Evolutionary conservation across 2,113 vertebrate species (phyloP).

Genomic region (Panurus biarmicus): DNA sequence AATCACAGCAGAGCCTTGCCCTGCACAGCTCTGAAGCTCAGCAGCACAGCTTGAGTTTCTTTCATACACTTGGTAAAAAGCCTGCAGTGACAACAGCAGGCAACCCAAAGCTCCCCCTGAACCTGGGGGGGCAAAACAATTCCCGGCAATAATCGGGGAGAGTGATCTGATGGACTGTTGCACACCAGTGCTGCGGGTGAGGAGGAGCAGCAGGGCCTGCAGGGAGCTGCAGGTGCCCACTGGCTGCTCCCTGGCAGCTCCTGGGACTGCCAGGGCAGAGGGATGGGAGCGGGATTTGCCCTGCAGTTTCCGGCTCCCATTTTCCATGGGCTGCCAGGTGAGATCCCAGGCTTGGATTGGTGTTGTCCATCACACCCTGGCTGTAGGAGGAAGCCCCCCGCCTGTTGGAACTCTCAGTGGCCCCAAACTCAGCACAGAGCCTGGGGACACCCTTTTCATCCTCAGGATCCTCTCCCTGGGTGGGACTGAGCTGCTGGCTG

Average conservation of each 20-base stretch:
- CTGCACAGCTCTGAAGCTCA: not conserved
- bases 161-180: not conserved
- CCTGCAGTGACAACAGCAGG: not conserved
- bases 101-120: not conserved
- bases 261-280: not conserved
- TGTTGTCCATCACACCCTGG: not conserved
- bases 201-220: not conserved
- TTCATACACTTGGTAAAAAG: not conserved
- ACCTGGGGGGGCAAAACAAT: not conserved
- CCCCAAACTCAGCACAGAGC: not conserved
- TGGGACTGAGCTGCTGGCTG: not conserved
- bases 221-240: not conserved
- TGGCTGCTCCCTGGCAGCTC: not conserved
- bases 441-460: not conserved
- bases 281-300: not conserved
- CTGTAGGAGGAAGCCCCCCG: not conserved
- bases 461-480: not conserved
- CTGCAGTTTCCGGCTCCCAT: not conserved
- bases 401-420: not conserved
- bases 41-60: conserved; percentile 5
- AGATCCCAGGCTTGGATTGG: not conserved
- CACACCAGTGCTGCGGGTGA: accelerated
- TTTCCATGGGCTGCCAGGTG: not conserved
- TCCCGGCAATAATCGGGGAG: not conserved
- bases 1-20: not conserved